A percentile compares a stretch with the other conserved stretches of the same genome.
Evolutionary conservation across 2,113 vertebrate species (phyloP).

Genomic region (Xenopus tropicalis): UCB_Xtro_10.0 CM004445.2:23967501-23968000

Average conservation of each 20-base stretch:
- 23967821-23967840: too few species aligned
- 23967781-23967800: too few species aligned
- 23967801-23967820: too few species aligned
- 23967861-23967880: too few species aligned
- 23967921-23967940: too few species aligned
- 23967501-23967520: not conserved
- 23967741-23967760: not conserved
- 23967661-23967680: not conserved
- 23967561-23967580: not conserved
- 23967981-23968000: too few species aligned
- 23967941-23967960: too few species aligned
- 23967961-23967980: too few species aligned
- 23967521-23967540: not conserved
- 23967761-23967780: not conserved
- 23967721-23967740: not conserved
- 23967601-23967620: conserved; percentile 1
- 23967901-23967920: too few species aligned
- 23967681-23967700: not conserved
- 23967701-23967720: not conserved
- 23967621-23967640: not conserved
- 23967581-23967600: not conserved
- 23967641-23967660: not conserved
- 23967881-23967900: too few species aligned
- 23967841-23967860: too few species aligned
- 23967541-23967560: not conserved